phyloP scores from a whole-genome alignment of 2,113 vertebrate genomes.

The Datnioides undecimradiatus region DNA sequence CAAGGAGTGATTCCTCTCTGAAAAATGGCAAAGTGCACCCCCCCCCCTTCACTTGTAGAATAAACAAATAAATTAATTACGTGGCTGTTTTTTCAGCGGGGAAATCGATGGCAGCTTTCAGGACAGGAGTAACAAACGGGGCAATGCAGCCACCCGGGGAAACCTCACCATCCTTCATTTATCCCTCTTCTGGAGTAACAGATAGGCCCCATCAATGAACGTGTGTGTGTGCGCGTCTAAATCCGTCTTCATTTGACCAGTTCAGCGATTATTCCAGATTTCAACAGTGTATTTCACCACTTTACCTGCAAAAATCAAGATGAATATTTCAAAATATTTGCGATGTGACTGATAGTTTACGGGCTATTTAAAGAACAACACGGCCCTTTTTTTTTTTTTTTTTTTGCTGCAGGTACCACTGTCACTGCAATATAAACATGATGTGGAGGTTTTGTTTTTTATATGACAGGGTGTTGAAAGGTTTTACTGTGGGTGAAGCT shows the following conservation, averaged over 20 bases:
- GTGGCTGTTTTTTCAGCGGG: slow-evolving; percentile 46
- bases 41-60: slow-evolving; percentile 46
- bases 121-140: slow-evolving; percentile 67
- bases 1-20: slow-evolving; percentile 48
- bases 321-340: slow-evolving; percentile 35
- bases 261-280: slow-evolving; percentile 42
- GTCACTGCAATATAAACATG: slow-evolving; percentile 60
- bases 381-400: slow-evolving; percentile 17
- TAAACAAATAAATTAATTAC: slow-evolving; percentile 78
- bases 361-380: slow-evolving; percentile 50
- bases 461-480: slow-evolving; percentile 68
- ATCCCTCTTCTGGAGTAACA: slow-evolving; percentile 53
- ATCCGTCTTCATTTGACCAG: slow-evolving; percentile 61
- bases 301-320: slow-evolving; percentile 43
- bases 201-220: slow-evolving; percentile 45
- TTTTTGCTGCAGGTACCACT: slow-evolving; percentile 46
- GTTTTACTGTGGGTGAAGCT: slow-evolving; percentile 63
- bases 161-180: slow-evolving; percentile 63
- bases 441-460: slow-evolving; percentile 52
- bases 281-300: slow-evolving; percentile 51
- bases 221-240: slow-evolving; percentile 19
- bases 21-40: slow-evolving; percentile 53
- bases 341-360: slow-evolving; percentile 43
- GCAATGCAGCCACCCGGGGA: slow-evolving; percentile 48
- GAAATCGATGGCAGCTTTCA: slow-evolving; percentile 74